Evolutionary conservation across 2,113 vertebrate genomes (phyloP).

Genomic region (Tyto alba): DNA sequence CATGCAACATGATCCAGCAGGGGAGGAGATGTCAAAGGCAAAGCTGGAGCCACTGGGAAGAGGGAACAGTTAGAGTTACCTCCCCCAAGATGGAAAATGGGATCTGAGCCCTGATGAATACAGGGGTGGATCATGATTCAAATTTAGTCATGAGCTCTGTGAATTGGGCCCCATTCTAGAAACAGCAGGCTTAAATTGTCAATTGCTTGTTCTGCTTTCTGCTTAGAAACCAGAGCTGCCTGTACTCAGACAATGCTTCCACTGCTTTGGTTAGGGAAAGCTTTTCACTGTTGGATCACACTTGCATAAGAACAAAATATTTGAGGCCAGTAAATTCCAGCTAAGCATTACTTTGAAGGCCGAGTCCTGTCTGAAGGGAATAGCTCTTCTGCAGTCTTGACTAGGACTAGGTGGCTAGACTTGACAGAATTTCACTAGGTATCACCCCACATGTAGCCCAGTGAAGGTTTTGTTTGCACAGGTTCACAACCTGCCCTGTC

Average conservation of each 20-base stretch:
- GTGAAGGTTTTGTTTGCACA: not conserved
- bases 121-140: not conserved
- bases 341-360: not conserved
- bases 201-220: not conserved
- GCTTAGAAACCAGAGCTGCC: not conserved
- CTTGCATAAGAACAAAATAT: not conserved
- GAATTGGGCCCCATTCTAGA: not conserved
- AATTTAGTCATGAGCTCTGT: slow-evolving; percentile 5
- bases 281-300: not conserved
- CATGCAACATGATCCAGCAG: not conserved
- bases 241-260: not conserved
- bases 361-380: not conserved
- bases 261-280: not conserved
- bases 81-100: not conserved
- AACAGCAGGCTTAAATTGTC: not conserved
- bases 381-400: not conserved
- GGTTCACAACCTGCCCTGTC: not conserved
- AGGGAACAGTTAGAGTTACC: not conserved
- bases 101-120: slow-evolving; percentile 14
- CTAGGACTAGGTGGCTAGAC: not conserved
- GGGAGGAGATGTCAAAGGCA: not conserved
- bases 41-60: not conserved
- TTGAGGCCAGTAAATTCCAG: not conserved
- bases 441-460: not conserved
- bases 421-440: not conserved